Conservation (phyloP, 2,888 invertebrate genomes). For the Leptopilina drosophilae region DNA sequence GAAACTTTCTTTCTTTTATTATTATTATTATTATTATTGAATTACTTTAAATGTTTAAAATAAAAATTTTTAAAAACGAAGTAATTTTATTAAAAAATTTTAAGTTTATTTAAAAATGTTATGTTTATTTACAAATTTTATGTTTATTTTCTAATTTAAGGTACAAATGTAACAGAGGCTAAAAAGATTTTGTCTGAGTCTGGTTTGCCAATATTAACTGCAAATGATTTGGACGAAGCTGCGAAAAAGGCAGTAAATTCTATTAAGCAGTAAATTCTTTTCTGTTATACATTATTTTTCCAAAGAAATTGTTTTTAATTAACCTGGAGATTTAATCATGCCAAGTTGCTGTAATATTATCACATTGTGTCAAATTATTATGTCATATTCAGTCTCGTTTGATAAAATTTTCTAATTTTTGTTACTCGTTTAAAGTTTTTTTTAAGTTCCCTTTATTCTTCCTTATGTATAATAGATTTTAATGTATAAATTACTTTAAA, state of each 20-base stretch:
- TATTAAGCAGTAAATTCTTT: conserved; percentile 46
- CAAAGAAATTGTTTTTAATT: conserved; percentile 6
- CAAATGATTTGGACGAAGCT: conserved; percentile 93
- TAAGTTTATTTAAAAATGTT: conserved; percentile 75
- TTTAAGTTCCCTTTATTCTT: neutral
- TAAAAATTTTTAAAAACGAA: too few relatives aligned
- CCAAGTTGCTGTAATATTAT: neutral
- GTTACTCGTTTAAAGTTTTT: neutral
- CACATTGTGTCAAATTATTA: neutral
- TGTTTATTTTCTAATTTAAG: conserved; percentile 48
- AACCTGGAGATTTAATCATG: neutral
- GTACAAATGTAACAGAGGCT: conserved; percentile 83
- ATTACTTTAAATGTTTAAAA: too few relatives aligned
- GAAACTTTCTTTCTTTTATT: too few relatives aligned
- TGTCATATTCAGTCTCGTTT: neutral
- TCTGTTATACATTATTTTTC: neutral
- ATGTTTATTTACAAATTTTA: conserved; percentile 85
- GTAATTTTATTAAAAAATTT: conserved; percentile 50
- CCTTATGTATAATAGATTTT: too few relatives aligned
- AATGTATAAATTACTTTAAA: too few relatives aligned
- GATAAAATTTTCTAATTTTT: neutral
- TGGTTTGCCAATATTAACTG: conserved; percentile 89
- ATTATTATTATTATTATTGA: too few relatives aligned
- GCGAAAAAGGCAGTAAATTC: conserved; percentile 88
- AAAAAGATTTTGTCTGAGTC: conserved; percentile 89